Evolutionary conservation across 2,797 vertebrate genomes (phyloP), one percentile per base, ranked within the genome.

Genomic region (Petrocephalus sullivani): DNA sequence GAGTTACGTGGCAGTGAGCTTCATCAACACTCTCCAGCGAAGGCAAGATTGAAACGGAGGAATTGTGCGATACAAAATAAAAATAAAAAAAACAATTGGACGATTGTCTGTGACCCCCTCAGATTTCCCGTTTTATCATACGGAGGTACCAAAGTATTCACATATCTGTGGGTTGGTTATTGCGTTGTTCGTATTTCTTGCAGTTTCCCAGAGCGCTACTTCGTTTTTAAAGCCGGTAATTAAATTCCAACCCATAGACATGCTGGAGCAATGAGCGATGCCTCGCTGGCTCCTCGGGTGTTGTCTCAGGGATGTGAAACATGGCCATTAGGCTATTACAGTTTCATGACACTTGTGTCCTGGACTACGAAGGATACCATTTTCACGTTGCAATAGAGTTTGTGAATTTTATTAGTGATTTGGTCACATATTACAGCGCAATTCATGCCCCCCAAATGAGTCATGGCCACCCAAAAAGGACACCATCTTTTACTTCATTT

Each of bases 241-340:
- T 37, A 37, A 84, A 61, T 61, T 60, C 78, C 46, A 88, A 49
- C 37, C 19, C 87, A 61, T 51, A 61, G 51, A 88, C 57, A 83
- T 49, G 57, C 57, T 10, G 10, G 49, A 87, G 19, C 28, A 64
- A 28, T 83, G 75, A 81, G 33, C 37, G 75, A 81, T 16, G 75
- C 41, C 10, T 49, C 21, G 28, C 33, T 41, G 61, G 23, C 61
- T 23, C 5, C 23, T 21, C 61, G n/a, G 4, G 23, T 2, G 21
- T n/a, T 19, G 21, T 23, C 60, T 4, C 19, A 21, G 1, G 16
- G 16, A 14, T 19, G 56, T 57, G 56, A 57, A 57, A 57, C 56
- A 19, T 57, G 56, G 1, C 10, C 21, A 49, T 54, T 33, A 23
- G 54, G 7, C 14, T 84, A 54, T 33, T 84, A n/a, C 78, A 54